Percentiles rank a stretch among this genome's conserved stretches.
Evolutionary conservation across 2,888 invertebrate species (phyloP).

Genomic region (Serripes groenlandicus): DNA sequence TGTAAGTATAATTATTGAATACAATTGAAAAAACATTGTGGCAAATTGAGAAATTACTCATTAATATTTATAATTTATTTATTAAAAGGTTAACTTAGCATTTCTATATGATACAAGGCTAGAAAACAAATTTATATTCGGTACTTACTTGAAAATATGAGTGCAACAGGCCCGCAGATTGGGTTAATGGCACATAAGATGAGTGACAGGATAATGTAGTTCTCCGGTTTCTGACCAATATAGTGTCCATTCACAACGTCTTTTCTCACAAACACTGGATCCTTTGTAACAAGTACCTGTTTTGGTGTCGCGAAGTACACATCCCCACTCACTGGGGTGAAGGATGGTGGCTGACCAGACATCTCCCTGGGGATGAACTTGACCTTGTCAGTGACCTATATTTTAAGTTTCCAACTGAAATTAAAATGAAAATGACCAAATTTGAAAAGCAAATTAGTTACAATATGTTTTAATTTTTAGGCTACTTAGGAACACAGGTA

Average conservation of each 20-base stretch:
- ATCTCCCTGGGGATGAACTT: too few species aligned
- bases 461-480: neutral
- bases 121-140: too few species aligned
- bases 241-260: constrained; percentile 78
- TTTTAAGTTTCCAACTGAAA: neutral
- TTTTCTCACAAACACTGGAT: constrained; percentile 78
- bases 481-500: constrained; percentile 30
- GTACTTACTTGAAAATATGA: constrained; percentile 80
- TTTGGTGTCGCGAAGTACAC: constrained; percentile 67
- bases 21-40: too few species aligned
- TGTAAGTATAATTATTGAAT: too few species aligned
- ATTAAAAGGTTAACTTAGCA: too few species aligned
- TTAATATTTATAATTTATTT: too few species aligned
- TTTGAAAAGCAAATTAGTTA: neutral
- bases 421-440: neutral
- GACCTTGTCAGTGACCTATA: neutral
- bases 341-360: constrained; percentile 44
- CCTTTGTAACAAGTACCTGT: constrained; percentile 79
- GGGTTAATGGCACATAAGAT: constrained; percentile 78
- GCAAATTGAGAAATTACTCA: too few species aligned
- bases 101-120: too few species aligned
- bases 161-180: constrained; percentile 76
- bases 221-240: constrained; percentile 77
- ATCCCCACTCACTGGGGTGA: constrained; percentile 39
- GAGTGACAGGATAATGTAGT: constrained; percentile 76